Evolutionary conservation across 1,140 invertebrate genomes (phyloP), one percentile per base, ranked within the genome.

Genomic region (Eulimnadia texana): DNA sequence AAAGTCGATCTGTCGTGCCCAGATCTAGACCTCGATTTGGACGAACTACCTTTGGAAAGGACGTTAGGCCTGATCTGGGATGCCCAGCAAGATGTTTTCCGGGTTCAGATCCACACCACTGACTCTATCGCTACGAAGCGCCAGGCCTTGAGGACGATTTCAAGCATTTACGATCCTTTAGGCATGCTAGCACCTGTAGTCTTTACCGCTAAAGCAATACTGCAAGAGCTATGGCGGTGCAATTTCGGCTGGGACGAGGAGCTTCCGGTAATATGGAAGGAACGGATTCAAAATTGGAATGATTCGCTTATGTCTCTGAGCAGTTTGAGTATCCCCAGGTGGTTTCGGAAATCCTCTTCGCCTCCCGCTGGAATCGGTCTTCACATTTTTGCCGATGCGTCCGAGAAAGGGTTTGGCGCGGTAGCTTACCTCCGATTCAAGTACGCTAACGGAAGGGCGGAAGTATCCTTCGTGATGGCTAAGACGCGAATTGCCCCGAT

Each of bases 371-470:
- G 16, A 1, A 50, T 50, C 9, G 63, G 69, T 54, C 50, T 71
- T 2, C 67, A 70, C 27, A 62, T 67, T 1, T 71, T 70, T 58
- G 64, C 63, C n/a, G 70, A 72, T 63, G 70, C 70, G 3, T 67
- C 65, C 23, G 62, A 68, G 28, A 22, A 57, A 9, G 70, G 69
- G 2, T 69, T 67, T 50, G 60, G 63, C 3, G 67, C 71, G 2
- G 69, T 67, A 10, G 65, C 62, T 1, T 71, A 70, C 29, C 24
- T 72, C n/a, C 51, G 68, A 20, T 20, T 53, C 3, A 24, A 27
- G 10, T 50, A 33, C 9, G 29, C 49, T 2, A 57, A 58, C 19
- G 42, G 13, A 0, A 22, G 19, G 25, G 1, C 25, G 3, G 29
- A 29, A 24, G 54, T 56, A 3, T 6, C 13, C 25, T 27, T 56